These are phyloP conservation scores for Chloropsis cyanopogon DNA, from an alignment of 2,113 vertebrate species.

Conservation along the genomic window DNA sequence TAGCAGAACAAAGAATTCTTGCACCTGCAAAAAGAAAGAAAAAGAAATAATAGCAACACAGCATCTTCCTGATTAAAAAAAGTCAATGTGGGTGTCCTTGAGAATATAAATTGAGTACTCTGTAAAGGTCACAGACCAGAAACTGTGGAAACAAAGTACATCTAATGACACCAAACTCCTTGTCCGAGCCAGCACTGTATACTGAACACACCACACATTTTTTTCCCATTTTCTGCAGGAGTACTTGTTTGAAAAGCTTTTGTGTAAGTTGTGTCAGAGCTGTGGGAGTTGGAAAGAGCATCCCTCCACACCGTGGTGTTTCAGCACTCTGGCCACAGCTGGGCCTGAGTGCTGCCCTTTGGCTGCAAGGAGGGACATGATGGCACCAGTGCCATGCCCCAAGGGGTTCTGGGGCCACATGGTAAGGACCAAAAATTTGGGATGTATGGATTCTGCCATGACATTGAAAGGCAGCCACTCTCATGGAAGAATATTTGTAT, in stretches of 20 bases:
- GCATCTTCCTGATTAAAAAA: background rate
- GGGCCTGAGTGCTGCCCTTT: background rate
- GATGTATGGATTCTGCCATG: background rate
- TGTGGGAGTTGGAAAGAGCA: background rate
- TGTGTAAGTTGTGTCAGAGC: background rate
- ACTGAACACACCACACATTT: background rate
- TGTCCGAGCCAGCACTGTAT: background rate
- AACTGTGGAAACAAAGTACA: background rate
- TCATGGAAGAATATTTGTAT: background rate
- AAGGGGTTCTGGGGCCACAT: background rate
- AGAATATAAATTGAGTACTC: background rate
- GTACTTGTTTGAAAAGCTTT: background rate
- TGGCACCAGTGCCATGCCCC: background rate
- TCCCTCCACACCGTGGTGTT: rapidly evolving
- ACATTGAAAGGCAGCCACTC: background rate
- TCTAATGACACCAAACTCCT: background rate
- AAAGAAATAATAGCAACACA: background rate
- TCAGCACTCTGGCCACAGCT: rapidly evolving
- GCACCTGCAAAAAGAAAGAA: background rate
- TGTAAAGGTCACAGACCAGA: background rate
- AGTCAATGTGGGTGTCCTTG: background rate
- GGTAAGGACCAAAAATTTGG: background rate
- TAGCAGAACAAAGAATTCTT: background rate
- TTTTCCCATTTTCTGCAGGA: background rate
- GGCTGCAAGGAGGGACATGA: rapidly evolving